phyloP scores from a whole-genome alignment of 2,113 vertebrate genomes.

The Cranoglanis bouderius region DNA sequence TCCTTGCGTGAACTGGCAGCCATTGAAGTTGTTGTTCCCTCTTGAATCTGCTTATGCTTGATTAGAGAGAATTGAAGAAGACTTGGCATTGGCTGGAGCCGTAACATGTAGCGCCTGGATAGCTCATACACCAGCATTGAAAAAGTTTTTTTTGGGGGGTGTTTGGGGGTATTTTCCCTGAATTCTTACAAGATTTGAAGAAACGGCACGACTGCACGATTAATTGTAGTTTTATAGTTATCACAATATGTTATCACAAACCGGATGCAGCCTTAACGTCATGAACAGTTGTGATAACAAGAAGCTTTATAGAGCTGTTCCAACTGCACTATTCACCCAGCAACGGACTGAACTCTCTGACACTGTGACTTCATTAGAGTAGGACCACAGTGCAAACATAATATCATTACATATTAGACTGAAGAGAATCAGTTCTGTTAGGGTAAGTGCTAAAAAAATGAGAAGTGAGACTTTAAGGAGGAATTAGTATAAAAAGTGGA shows the following conservation, averaged over 20 bases:
- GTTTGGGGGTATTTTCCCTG: not conserved
- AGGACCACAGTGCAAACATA: not conserved
- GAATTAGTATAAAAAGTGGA: not conserved
- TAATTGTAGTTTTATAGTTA: not conserved
- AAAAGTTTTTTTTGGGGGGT: slow-evolving; percentile 20
- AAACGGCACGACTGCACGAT: not conserved
- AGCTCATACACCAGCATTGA: slow-evolving; percentile 22
- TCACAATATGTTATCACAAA: not conserved
- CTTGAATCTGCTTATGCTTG: slow-evolving; percentile 39
- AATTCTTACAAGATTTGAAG: not conserved
- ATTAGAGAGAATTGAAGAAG: slow-evolving; percentile 53
- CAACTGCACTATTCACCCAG: not conserved
- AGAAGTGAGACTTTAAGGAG: not conserved
- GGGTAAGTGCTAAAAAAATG: not conserved
- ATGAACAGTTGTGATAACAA: not conserved
- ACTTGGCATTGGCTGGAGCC: slow-evolving; percentile 26
- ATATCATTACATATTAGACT: not conserved
- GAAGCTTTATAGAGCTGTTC: not conserved
- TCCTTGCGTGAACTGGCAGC: slow-evolving; percentile 40
- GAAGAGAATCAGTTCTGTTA: not conserved
- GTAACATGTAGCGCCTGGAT: slow-evolving; percentile 27
- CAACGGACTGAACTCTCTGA: not conserved
- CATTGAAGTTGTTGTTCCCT: slow-evolving; percentile 25
- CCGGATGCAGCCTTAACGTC: not conserved
- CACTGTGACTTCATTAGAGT: not conserved